Evolutionary conservation across 1,140 invertebrate genomes (phyloP).

Genomic region (Sinonovacula constricta): DNA sequence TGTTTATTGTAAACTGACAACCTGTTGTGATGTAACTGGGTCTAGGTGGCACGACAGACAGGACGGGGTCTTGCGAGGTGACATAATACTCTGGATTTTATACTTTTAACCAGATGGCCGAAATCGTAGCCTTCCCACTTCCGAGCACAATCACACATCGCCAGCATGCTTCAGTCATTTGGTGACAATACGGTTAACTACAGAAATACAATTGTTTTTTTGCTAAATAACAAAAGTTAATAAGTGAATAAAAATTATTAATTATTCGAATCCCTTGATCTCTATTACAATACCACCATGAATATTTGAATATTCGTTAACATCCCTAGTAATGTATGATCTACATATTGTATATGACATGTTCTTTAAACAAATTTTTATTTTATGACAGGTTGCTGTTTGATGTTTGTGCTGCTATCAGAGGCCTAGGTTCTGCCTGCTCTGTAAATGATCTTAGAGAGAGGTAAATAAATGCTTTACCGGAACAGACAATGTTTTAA

Average conservation of each 20-base stretch:
- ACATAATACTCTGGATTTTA: no score
- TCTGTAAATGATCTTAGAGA: not conserved
- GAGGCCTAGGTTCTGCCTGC: slow-evolving; percentile 1
- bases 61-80: no score
- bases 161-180: no score
- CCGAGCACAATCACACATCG: not conserved
- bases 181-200: no score
- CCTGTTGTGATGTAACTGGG: no score
- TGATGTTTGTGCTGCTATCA: slow-evolving; percentile 39
- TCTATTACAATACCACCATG: not conserved
- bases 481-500: no score
- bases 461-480: not conserved
- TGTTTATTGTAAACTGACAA: no score
- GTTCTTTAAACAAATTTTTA: not conserved
- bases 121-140: not conserved
- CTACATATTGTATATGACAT: not conserved
- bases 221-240: not conserved
- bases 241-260: no score
- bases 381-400: slow-evolving; percentile 27
- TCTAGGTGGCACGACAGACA: no score
- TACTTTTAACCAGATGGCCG: no score
- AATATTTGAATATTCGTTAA: not conserved
- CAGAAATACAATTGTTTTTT: not conserved
- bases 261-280: no score
- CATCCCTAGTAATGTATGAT: not conserved